Percentiles rank a stretch among this genome's conserved stretches.
These are phyloP conservation scores for Chrysolina americana DNA, from an alignment of 2,888 invertebrate genomes.

Conservation along the genomic window DNA sequence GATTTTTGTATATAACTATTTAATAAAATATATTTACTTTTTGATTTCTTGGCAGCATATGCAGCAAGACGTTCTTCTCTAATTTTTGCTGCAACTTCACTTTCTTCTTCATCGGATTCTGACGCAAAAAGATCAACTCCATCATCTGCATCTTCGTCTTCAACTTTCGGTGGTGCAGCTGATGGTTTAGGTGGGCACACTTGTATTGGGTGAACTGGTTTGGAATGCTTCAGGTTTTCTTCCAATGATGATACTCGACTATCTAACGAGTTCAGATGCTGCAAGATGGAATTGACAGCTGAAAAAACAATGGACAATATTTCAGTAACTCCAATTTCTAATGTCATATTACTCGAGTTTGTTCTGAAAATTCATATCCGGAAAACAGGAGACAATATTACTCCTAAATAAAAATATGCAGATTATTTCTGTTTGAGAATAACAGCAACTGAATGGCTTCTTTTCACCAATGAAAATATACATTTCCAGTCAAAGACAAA, in stretches of 20 bases:
- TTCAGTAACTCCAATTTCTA: background rate
- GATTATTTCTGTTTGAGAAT: no score
- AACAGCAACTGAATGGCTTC: no score
- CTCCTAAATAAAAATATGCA: no score
- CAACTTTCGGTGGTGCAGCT: conserved; percentile 32
- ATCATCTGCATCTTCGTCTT: conserved; percentile 74
- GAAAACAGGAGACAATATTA: no score
- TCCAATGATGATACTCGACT: conserved; percentile 56
- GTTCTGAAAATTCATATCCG: no score
- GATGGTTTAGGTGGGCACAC: conserved; percentile 2
- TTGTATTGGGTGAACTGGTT: conserved; percentile 54
- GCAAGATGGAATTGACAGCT: conserved; percentile 57
- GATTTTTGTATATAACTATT: background rate
- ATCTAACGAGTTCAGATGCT: conserved; percentile 53
- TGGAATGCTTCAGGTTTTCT: conserved; percentile 58
- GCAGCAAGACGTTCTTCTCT: conserved; percentile 89
- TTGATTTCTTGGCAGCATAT: conserved; percentile 92
- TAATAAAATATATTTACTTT: conserved; percentile 73
- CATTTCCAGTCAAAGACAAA: no score
- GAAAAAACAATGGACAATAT: conserved; percentile 40
- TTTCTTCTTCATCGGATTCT: conserved; percentile 84
- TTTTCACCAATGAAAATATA: no score
- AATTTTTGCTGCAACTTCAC: conserved; percentile 81
- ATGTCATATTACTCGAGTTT: background rate
- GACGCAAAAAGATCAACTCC: conserved; percentile 88